These are phyloP conservation scores for Pandemis cinnamomeana DNA, from an alignment of 2,888 invertebrate genomes.

Conservation along the genomic window DNA sequence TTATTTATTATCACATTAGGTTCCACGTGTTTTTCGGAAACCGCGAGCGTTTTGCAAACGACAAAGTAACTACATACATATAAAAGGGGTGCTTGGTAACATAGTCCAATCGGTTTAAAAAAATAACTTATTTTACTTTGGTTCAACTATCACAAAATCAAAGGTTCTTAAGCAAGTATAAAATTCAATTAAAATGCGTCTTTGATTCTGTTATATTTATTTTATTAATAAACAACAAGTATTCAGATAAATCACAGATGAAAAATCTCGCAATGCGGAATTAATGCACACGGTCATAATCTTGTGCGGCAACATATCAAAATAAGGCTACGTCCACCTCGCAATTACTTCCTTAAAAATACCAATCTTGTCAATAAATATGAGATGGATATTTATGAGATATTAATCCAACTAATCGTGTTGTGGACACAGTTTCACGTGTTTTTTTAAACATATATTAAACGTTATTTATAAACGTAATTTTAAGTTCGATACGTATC, in stretches of 20 bases:
- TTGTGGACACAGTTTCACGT: constrained; percentile 9
- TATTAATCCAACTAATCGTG: not conserved
- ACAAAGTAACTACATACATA: not conserved
- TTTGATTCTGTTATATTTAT: constrained; percentile 4
- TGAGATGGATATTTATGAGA: not conserved
- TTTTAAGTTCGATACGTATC: constrained; percentile 29
- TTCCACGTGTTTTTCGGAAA: not conserved
- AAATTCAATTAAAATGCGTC: constrained; percentile 4
- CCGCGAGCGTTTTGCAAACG: not conserved
- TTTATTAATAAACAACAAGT: constrained; percentile 16
- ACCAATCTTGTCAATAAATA: not conserved
- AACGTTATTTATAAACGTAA: not conserved
- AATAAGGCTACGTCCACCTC: constrained; percentile 11
- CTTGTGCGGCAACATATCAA: constrained; percentile 13
- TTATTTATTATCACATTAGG: constrained; percentile 1
- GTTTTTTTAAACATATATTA: constrained; percentile 18
- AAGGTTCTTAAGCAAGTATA: not conserved
- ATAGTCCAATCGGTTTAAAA: not conserved
- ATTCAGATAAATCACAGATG: constrained; percentile 42
- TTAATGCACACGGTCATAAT: not conserved
- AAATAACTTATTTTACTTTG: no score
- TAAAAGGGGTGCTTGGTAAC: not conserved
- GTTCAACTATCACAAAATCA: not conserved
- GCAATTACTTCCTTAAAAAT: constrained; percentile 11
- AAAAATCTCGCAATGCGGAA: constrained; percentile 39